Percentiles rank a stretch among this genome's conserved stretches.
phyloP scores from a whole-genome alignment of 2,888 invertebrate species.

The Notodonta ziczac region DNA sequence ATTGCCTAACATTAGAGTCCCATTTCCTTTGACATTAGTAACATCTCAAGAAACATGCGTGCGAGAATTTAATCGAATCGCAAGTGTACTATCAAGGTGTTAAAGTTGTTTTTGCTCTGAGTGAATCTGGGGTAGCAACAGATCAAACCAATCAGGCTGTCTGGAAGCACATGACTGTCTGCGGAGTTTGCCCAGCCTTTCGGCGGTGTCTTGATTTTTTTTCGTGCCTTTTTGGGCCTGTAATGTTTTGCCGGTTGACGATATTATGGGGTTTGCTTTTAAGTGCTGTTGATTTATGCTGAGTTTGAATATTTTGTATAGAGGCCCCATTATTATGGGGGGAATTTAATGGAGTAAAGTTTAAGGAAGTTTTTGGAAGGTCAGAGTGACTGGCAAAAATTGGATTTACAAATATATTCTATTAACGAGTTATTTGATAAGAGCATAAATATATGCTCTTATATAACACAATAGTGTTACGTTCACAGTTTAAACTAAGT shows the following conservation, averaged over 20 bases:
- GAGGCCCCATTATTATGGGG: not conserved
- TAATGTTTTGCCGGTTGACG: conserved; percentile 41
- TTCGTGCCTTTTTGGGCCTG: conserved; percentile 42
- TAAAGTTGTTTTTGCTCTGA: conserved; percentile 43
- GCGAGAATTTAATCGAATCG: conserved; percentile 27
- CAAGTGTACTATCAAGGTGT: conserved; percentile 24
- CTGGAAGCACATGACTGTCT: conserved; percentile 49
- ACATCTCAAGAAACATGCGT: conserved; percentile 29
- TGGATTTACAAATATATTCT: too few species aligned
- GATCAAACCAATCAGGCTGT: conserved; percentile 53
- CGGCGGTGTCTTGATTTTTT: conserved; percentile 39
- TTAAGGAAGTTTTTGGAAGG: conserved; percentile 16
- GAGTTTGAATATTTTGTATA: conserved; percentile 3
- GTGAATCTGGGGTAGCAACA: conserved; percentile 50
- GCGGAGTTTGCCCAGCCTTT: conserved; percentile 55
- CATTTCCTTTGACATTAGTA: conserved; percentile 34
- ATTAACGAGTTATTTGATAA: not conserved
- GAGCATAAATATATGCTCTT: too few species aligned
- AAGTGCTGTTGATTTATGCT: conserved; percentile 12
- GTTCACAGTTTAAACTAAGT: too few species aligned
- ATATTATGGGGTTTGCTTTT: conserved; percentile 36
- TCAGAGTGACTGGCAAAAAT: conserved; percentile 16
- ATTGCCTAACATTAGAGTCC: conserved; percentile 30
- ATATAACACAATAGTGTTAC: too few species aligned
- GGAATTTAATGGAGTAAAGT: not conserved